phyloP scores from a whole-genome alignment of 2,797 vertebrate genomes.

The Eremophila alpestris region DNA sequence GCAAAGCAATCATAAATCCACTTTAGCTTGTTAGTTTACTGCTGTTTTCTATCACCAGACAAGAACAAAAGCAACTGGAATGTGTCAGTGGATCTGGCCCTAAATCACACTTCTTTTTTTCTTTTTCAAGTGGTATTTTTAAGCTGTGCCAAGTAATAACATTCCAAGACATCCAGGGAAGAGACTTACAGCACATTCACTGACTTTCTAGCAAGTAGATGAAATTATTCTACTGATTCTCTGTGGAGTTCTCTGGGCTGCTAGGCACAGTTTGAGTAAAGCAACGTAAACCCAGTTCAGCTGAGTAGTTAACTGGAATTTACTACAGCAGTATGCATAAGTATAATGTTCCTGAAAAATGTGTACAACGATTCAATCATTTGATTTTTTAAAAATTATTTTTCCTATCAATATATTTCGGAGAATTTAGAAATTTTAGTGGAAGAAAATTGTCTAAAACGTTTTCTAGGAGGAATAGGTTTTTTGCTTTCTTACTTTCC shows the following conservation, averaged over 20 bases:
- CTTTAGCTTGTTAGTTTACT: conserved; percentile 62
- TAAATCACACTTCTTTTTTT: conserved; percentile 44
- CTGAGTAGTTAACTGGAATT: not conserved
- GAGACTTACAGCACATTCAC: not conserved
- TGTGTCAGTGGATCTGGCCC: conserved; percentile 52
- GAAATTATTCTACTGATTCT: not conserved
- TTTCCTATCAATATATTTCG: not conserved
- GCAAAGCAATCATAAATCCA: conserved; percentile 62
- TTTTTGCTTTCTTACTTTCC: not conserved
- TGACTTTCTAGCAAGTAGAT: not conserved
- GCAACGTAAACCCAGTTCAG: not conserved
- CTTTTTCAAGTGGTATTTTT: conserved; percentile 41
- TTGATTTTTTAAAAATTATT: not conserved
- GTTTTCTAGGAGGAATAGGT: not conserved
- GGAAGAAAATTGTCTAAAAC: not conserved
- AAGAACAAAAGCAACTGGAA: conserved; percentile 62
- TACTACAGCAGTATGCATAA: not conserved
- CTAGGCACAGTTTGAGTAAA: not conserved
- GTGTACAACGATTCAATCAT: not conserved
- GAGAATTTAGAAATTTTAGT: not conserved
- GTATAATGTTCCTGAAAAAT: not conserved
- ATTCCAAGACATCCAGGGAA: conserved; percentile 26
- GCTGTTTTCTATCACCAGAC: conserved; percentile 61
- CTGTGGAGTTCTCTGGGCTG: not conserved
- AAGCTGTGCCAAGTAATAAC: conserved; percentile 20